Percentiles rank a stretch among this genome's conserved stretches.
phyloP scores from a whole-genome alignment of 35 echinoderm and acorn worm species.

The Heliocidaris erythrogramma region DNA sequence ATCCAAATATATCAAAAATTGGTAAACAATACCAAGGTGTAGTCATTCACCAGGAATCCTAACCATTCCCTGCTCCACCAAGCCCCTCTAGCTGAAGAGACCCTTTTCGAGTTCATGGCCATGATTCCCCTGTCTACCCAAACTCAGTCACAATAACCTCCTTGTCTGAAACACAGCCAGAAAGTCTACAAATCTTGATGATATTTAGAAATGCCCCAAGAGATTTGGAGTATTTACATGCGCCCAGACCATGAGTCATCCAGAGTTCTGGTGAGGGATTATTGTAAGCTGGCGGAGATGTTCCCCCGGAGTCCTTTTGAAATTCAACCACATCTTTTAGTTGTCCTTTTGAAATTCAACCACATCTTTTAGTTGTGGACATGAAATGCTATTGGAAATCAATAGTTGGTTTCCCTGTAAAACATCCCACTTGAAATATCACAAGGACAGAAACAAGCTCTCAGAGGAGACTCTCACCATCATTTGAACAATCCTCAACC shows the following conservation, averaged over 20 bases:
- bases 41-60: neutral
- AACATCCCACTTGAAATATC: neutral
- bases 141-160: neutral
- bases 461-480: too few relatives aligned
- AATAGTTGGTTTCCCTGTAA: neutral
- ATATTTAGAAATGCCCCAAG: conserved; percentile 2
- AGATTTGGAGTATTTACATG: neutral
- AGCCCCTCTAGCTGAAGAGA: too few relatives aligned
- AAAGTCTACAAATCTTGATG: conserved; percentile 18
- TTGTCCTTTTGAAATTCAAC: conserved; percentile 4
- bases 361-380: neutral
- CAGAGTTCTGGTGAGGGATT: neutral
- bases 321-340: neutral
- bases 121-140: neutral
- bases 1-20: neutral
- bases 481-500: too few relatives aligned
- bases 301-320: neutral
- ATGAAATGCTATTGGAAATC: neutral
- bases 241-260: neutral
- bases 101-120: neutral
- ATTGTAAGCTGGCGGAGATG: neutral
- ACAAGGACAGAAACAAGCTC: too few relatives aligned
- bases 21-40: neutral
- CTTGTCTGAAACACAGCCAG: neutral
- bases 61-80: neutral